Percentiles rank a stretch among this genome's conserved stretches.
These are phyloP conservation scores for Eueremaeus valkanovi DNA, from an alignment of 2,888 invertebrate genomes.

Conservation along the genomic window DNA sequence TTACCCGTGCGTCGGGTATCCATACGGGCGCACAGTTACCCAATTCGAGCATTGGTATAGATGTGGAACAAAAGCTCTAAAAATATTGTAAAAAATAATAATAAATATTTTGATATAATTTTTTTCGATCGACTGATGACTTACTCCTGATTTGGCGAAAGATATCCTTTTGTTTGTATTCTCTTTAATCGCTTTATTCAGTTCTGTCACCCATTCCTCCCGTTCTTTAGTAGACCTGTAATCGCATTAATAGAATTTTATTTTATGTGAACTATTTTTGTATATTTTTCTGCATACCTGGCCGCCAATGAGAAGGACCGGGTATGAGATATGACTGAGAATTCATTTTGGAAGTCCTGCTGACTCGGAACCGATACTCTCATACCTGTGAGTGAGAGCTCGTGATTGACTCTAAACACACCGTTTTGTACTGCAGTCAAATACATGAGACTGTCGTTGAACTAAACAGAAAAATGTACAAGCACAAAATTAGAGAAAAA, in stretches of 20 bases:
- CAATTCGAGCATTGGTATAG: too few species aligned
- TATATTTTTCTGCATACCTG: conserved; percentile 50
- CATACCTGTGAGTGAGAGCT: conserved; percentile 58
- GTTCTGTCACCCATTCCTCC: conserved; percentile 57
- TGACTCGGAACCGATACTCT: conserved; percentile 53
- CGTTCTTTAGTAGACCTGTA: conserved; percentile 54
- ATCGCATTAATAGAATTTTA: not conserved
- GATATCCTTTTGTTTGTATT: conserved; percentile 55
- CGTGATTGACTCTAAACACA: conserved; percentile 54
- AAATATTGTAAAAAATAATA: too few species aligned
- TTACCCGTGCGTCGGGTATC: conserved; percentile 60
- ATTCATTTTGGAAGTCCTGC: conserved; percentile 58
- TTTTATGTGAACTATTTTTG: not conserved
- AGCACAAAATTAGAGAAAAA: not conserved
- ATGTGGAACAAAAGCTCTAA: too few species aligned
- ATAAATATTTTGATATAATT: too few species aligned
- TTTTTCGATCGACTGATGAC: conserved; percentile 19
- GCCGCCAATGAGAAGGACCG: conserved; percentile 59
- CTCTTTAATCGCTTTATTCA: conserved; percentile 56
- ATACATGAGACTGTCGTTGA: conserved; percentile 56
- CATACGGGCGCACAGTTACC: conserved; percentile 58
- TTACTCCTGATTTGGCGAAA: conserved; percentile 48
- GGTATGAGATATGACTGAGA: conserved; percentile 58
- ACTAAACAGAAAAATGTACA: too few species aligned
- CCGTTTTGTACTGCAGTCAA: conserved; percentile 52